Base-by-base conservation (phyloP, 2,888 invertebrate genomes). In the Platycheirus rosarum region DNA sequence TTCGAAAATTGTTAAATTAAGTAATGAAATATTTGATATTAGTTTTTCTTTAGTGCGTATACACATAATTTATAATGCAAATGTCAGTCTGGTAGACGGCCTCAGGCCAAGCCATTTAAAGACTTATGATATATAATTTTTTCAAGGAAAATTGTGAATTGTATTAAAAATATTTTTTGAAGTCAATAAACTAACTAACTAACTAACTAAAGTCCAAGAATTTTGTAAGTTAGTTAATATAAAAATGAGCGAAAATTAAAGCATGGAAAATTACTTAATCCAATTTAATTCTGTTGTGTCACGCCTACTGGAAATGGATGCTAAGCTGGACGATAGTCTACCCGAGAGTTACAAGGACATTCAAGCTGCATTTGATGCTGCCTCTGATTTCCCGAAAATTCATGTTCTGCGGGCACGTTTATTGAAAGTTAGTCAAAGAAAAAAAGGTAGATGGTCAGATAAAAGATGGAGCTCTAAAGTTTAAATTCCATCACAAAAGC, bases 201-300 rank as follows among this genome's bases (percentile, higher is more conserved):
- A 42, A 14, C 16, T 51, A 20, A 26, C 23, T 18, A 53, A 63
- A 35, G 32, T 44, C n/a, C 26, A 73, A 35, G 42, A 73, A 63
- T 73, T 63, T 42, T 51, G 63, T 40, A 63, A 63, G 18, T 63
- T 63, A 23, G 23, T 73, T 16, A 63, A 73, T 16, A 40, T 73
- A 1, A 40, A 53, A 53, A 73, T 63, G 63, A 18, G 11, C 7
- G 20, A 11, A 20, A 13, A 20, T 37, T 16, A 51, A 51, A 8
- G 5, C 8, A 70, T 70, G 49, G 60, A 70, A 26, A 60, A 29
- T 40, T 46, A 70, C 20, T 23, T 63, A 9, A 37, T 40, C 7
- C 35, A 70, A 46, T 70, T 60, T 26, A 62, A 49, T 37, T 26
- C 49, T 20, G 11, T 62, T 40, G 71, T 63, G n/a, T 13, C 42